Evolutionary conservation across 2,888 invertebrate species (phyloP), one percentile per base, ranked within the genome.

Genomic region (Lithophane socia): DNA sequence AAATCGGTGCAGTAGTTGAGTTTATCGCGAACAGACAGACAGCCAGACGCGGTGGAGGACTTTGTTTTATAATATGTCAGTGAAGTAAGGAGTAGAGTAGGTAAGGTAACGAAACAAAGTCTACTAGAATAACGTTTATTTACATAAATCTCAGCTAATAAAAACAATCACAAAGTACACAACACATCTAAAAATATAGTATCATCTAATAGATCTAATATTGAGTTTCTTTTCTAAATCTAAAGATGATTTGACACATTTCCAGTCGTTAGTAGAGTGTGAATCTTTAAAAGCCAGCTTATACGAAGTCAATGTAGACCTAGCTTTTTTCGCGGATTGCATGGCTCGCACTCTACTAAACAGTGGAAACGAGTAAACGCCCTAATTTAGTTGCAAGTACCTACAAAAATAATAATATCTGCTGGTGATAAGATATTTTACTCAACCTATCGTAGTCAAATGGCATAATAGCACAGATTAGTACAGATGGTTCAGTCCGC

Each of bases 101-200:
- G 24, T 42, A 12, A 49, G 24, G 0, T n/a, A n/a, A 47, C 8
- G 24, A 60, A 29, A 44, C 9, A 29, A 29, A 49, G 4, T 77
- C 44, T 47, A 61, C 9, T 37, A 61, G 0, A 61, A 24, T 70
- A 79, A 54, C 16, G 21, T 77, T 79, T 77, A 77, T 79, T 77
- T 61, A 56, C 3, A 16, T 54, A 61, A 37, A 29, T 29, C 7
- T n/a, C 18, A 9, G 52, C 21, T 29, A 8, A 29, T 29, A 13
- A 56, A 16, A 42, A 49, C 4, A 58, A 42, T 16, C 24, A 77
- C 66, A 66, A 47, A 67, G 12, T 24, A 18, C 24, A 29, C 21
- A 54, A 54, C 54, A 74, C 18, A 10, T 74, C 54, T 56, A 56
- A 73, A 56, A 71, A 73, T 54, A 77, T 44, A 77, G 3, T n/a